A percentile compares a stretch with the other conserved stretches of the same genome.
phyloP scores from a whole-genome alignment of 2,113 vertebrate species.

The Myotis davidii region DNA sequence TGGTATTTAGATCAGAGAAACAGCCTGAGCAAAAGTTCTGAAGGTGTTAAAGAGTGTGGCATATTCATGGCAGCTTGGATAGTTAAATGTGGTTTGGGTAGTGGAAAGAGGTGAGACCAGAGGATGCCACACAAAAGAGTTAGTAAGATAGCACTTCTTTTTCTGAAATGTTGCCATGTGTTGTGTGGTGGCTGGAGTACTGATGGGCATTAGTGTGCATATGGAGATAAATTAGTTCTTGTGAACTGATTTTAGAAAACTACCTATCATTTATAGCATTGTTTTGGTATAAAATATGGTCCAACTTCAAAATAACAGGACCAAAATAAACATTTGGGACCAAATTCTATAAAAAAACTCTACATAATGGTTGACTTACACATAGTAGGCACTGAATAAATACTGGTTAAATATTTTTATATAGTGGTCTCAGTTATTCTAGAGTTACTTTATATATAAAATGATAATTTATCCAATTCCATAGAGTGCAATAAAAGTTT shows the following conservation, averaged over 20 bases:
- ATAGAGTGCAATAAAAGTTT: not conserved
- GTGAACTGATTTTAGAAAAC: not conserved
- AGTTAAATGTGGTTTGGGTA: not conserved
- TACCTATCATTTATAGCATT: not conserved
- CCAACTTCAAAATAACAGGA: not conserved
- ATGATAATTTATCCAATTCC: not conserved
- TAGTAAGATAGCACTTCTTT: not conserved
- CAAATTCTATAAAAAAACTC: slow-evolving; percentile 1
- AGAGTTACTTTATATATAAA: not conserved
- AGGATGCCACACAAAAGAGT: not conserved
- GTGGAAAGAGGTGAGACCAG: not conserved
- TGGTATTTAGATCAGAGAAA: not conserved
- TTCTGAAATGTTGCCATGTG: not conserved
- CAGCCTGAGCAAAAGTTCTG: not conserved
- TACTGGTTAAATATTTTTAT: slow-evolving; percentile 21
- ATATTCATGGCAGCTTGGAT: not conserved
- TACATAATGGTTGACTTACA: slow-evolving; percentile 10
- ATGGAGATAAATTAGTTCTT: not conserved
- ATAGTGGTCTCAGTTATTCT: not conserved
- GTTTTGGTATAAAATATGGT: not conserved
- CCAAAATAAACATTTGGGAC: slow-evolving; percentile 1
- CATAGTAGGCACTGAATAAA: not conserved
- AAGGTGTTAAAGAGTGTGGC: not conserved
- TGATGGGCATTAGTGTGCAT: not conserved
- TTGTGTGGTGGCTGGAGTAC: not conserved